Evolutionary conservation across 1,140 invertebrate genomes (phyloP).

Genomic region (Phocides pigmalion): DNA sequence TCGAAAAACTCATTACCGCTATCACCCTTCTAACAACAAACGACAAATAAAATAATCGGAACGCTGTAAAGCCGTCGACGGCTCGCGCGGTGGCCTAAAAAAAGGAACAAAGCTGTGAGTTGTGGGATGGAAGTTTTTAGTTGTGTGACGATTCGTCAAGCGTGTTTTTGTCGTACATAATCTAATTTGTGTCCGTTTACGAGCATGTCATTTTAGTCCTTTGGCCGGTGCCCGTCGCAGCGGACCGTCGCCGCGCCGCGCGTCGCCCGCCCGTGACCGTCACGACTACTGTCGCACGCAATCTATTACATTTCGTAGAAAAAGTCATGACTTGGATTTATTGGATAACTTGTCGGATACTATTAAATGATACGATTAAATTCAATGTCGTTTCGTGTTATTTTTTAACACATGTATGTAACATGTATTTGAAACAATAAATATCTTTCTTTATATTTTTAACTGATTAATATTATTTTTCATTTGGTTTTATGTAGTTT

Average conservation of each 20-base stretch:
- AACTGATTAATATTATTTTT: too few relatives aligned
- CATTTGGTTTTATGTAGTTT: background rate
- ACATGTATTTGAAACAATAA: too few relatives aligned
- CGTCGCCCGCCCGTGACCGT: slow-evolving; percentile 33
- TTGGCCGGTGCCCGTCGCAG: slow-evolving; percentile 6
- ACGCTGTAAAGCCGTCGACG: background rate
- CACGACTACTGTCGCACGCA: slow-evolving; percentile 35
- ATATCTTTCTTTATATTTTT: too few relatives aligned
- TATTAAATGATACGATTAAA: background rate
- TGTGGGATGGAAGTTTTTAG: slow-evolving; percentile 21
- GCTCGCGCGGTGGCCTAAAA: slow-evolving; percentile 24
- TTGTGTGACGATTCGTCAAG: slow-evolving; percentile 25
- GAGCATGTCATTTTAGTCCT: slow-evolving; percentile 37
- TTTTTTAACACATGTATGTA: background rate
- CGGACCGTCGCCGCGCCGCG: slow-evolving; percentile 9
- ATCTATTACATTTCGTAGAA: slow-evolving; percentile 15
- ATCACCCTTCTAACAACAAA: slow-evolving; percentile 19
- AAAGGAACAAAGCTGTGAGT: slow-evolving; percentile 12
- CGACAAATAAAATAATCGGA: slow-evolving; percentile 24
- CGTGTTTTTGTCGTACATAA: slow-evolving; percentile 41
- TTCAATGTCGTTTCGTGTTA: background rate
- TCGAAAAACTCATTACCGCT: slow-evolving; percentile 13
- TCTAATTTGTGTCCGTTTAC: slow-evolving; percentile 46
- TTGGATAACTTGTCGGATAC: background rate
- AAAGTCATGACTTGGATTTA: background rate